Evolutionary conservation across 2,888 invertebrate species (phyloP), one percentile per base, ranked within the genome.

Genomic region (Drosophila koepferae): DNA sequence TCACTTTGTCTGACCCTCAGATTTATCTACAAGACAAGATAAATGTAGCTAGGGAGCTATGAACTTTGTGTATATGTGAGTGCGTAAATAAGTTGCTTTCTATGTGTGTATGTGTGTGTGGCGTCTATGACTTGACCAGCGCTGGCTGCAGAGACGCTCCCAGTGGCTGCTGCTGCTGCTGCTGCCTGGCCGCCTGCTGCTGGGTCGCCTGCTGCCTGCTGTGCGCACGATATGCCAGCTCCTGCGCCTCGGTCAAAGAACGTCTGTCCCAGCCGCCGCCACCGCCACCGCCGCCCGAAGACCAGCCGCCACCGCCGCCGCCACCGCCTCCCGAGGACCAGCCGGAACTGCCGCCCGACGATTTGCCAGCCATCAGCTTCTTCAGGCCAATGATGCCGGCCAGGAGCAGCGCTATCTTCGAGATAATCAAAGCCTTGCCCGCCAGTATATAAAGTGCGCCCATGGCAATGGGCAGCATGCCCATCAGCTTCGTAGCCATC

Each of bases 401-500:
- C 44, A 97, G 93, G 10, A 97, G 95, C 1, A 97, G 94, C 0
- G 97, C 97, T 84, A 97, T 96, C 94, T 95, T 95, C 2, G 95
- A 94, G 70, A 96, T 96, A 89, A 97, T 97, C 72, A 97, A 93
- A n/a, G 97, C 97, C 91, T 97, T 97, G 63, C 97, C 97, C 12
- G 97, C 97, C 74, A 97, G 91, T 34, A 97, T 93, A 94, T 97
- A 97, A 10, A 97, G 94, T 14, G 96, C 96, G 44, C 96, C 97
- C 85, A 97, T 96, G 9, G 96, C 97, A 4, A 97, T 91, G 0
- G 97, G 97, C 34, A 97, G 94, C 94, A 97, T 94, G 3, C 96
- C 96, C 23, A 96, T 96, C 95, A 97, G 95, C 93, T 97, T 97
- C 95, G 97, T 97, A 6, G 96, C 96, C 78, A 96, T 95, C 8